phyloP scores from a whole-genome alignment of 2,797 vertebrate genomes.

The Synaphobranchus kaupii region DNA sequence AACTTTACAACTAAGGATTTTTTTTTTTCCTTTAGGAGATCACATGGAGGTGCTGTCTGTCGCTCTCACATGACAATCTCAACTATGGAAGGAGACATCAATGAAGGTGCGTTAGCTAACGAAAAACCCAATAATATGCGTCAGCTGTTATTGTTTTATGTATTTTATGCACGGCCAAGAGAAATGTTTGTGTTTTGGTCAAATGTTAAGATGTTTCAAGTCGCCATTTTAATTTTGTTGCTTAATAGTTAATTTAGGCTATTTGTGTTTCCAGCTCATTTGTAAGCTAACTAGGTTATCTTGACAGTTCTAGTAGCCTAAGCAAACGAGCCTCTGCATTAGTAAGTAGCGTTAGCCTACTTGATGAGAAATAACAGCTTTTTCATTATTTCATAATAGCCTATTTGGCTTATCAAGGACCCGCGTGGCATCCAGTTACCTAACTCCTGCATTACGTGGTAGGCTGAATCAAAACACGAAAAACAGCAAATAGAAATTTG shows the following conservation, averaged over 20 bases:
- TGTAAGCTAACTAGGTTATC: not conserved
- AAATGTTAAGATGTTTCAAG: not conserved
- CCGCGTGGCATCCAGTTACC: not conserved
- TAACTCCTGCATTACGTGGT: not conserved
- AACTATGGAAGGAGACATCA: constrained; percentile 76
- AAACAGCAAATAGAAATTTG: not conserved
- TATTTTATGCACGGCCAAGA: not conserved
- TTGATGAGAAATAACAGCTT: not conserved
- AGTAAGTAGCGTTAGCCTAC: not conserved
- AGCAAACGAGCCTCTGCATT: not conserved
- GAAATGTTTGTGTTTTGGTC: not conserved
- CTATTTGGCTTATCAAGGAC: not conserved
- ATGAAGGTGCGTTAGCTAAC: constrained; percentile 68
- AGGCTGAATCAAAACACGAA: not conserved
- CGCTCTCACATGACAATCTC: constrained; percentile 75
- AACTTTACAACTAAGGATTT: constrained; percentile 65
- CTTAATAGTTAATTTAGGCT: not conserved
- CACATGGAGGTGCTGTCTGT: constrained; percentile 76
- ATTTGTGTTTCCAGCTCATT: not conserved
- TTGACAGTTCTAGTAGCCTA: not conserved
- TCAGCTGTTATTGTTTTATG: not conserved
- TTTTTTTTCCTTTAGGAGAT: constrained; percentile 69
- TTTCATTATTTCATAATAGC: not conserved
- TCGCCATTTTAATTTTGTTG: constrained; percentile 11
- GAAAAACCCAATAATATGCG: not conserved